phyloP scores from a whole-genome alignment of 1,140 invertebrate genomes.

The Cydia pomonella region DNA sequence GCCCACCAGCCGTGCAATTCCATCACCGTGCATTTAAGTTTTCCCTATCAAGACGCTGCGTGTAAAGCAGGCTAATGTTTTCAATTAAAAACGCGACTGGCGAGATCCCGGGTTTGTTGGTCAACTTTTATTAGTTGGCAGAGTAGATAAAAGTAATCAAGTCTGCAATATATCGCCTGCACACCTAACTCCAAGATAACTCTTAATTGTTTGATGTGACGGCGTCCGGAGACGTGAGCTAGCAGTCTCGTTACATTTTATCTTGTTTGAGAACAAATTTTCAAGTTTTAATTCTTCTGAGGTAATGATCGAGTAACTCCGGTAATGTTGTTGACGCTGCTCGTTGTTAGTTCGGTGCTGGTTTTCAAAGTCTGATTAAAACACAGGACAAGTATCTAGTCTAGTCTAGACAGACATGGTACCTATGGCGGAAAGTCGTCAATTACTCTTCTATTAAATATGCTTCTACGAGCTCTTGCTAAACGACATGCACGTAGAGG shows the following conservation, averaged over 20 bases:
- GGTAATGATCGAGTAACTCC: slow-evolving; percentile 26
- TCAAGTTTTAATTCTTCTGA: slow-evolving; percentile 48
- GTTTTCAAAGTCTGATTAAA: background rate
- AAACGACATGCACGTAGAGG: slow-evolving; percentile 18
- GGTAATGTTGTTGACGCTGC: background rate
- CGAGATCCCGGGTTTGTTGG: slow-evolving; percentile 61
- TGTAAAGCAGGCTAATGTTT: slow-evolving; percentile 39
- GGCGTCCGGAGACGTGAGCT: slow-evolving; percentile 49
- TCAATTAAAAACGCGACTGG: slow-evolving; percentile 72
- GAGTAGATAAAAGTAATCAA: slow-evolving; percentile 74
- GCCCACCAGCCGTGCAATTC: background rate
- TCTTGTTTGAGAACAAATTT: slow-evolving; percentile 51
- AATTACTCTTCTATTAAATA: background rate
- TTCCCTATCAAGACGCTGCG: slow-evolving; percentile 13
- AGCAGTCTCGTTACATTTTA: slow-evolving; percentile 44
- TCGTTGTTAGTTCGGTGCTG: background rate
- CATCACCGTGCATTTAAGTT: background rate
- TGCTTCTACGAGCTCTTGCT: background rate
- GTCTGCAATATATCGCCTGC: slow-evolving; percentile 62
- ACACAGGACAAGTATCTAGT: background rate
- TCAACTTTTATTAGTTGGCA: slow-evolving; percentile 75
- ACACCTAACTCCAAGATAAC: slow-evolving; percentile 60
- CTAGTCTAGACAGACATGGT: background rate
- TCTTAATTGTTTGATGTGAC: slow-evolving; percentile 72
- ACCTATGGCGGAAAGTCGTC: background rate